Evolutionary conservation across 1,140 invertebrate species (phyloP), one percentile per base, ranked within the genome.

Genomic region (Eueides isabella): DNA sequence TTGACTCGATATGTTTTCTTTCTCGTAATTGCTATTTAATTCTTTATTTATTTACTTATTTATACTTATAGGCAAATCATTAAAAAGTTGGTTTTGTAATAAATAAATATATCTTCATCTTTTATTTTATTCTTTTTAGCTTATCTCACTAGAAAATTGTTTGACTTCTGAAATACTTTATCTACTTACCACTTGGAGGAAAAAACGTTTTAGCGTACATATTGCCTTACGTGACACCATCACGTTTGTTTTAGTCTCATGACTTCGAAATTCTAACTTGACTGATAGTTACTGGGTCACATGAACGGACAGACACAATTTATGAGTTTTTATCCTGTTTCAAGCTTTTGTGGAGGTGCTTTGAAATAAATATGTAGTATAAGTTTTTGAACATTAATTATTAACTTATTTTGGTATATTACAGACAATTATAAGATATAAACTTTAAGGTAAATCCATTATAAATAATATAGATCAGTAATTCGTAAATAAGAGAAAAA

Each of bases 241-340:
- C 68, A 71, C 68, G 68, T 71, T 63, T 71, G 30, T 71, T 63
- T n/a, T n/a, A n/a, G n/a, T n/a, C n/a, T n/a, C n/a, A n/a, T n/a
- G n/a, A n/a, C n/a, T n/a, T n/a, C 61, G 31, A 71, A 71, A 71
- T 63, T 71, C 38, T 61, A 38, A 44, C 68, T 61, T 71, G 68
- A 71, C 41, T 71, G 61, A 71, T 71, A 61, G 14, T 71, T 41
- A 63, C 23, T 63, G 9, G 61, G 61, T 71, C 68, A 41, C 31
- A 71, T 44, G 68, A 35, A 44, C 68, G 31, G 61, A 29, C 68
- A 30, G 16, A 70, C 11, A 33, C 26, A 63, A 71, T 71, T 71
- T 71, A 71, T 71, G 62, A 63, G 68, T 33, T 35, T 61, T 71
- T 26, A 62, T 41, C 35, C 38, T 71, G 14, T 35, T 71, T 71